Evolutionary conservation across 1,140 invertebrate genomes (phyloP), one percentile per base, ranked within the genome.

Genomic region (Drosophila seguyi): DNA sequence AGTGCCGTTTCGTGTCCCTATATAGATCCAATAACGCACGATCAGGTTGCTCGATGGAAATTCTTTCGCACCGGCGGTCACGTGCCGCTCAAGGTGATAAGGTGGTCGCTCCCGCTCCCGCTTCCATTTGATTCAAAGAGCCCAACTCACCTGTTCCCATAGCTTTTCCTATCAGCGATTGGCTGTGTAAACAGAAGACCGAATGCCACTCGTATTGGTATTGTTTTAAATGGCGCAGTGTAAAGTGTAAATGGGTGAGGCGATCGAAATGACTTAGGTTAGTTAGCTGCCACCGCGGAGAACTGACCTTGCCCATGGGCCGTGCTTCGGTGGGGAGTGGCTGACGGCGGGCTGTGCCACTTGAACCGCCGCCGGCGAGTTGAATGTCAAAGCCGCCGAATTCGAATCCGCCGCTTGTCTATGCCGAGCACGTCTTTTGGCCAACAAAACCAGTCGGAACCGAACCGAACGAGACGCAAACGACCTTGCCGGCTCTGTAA

Each of bases 21-120:
- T 18, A 50, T n/a, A 48, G 42, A 41, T 72, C 68, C 29, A 42
- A 72, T 72, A 41, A 36, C 68, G 14, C 20, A 25, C 68, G 68
- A 72, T 72, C 68, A 72, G 68, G 68, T 72, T 71, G 68, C 66
- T 72, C 52, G 66, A 50, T 39, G 65, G 36, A 59, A 72, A 72
- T 72, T 72, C 66, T 58, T 72, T 58, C 6, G 42, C 25, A 18
- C 25, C 48, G 27, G n/a, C 22, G 41, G 60, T 79, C 76, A 79
- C 76, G 76, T 79, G 76, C 76, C 67, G 59, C 53, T 47, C 76
- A 79, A 79, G 76, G 76, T 79, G 76, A 79, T 79, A 79, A 71
- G 75, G 61, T 76, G 74, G 39, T 34, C 42, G 20, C 14, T 14
- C 65, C 36, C 58, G 29, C 31, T n/a, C 25, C 25, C 25, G 25